Percentiles rank a stretch among this genome's conserved stretches.
Conservation (phyloP, 2,113 vertebrate species). For the Phocoena sinus region DNA sequence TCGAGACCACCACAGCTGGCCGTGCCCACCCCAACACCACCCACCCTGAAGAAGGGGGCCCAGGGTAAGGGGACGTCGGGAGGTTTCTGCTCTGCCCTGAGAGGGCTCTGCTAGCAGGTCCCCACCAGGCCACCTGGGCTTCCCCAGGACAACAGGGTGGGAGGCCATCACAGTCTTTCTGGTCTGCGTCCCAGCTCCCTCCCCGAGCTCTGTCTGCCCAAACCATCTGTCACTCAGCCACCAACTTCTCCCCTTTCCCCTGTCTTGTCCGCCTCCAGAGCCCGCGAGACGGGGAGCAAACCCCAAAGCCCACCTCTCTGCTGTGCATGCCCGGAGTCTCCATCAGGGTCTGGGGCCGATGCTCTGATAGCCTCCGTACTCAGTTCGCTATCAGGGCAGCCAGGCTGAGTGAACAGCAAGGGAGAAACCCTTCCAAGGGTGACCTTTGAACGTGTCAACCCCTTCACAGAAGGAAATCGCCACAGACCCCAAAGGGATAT, state of each 20-base stretch:
- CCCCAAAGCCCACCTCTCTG: background rate
- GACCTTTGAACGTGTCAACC: rapidly evolving
- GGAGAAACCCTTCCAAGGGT: background rate
- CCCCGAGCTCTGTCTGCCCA: rapidly evolving
- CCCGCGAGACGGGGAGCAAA: rapidly evolving
- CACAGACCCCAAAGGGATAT: rapidly evolving
- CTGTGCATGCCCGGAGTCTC: rapidly evolving
- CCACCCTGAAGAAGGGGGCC: background rate
- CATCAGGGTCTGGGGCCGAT: too few species aligned
- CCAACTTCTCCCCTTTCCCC: rapidly evolving
- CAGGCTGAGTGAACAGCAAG: background rate
- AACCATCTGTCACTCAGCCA: rapidly evolving
- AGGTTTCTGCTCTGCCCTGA: background rate
- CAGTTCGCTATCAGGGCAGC: background rate
- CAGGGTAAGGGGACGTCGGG: rapidly evolving
- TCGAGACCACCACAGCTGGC: rapidly evolving
- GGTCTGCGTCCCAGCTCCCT: background rate
- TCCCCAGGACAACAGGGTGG: background rate
- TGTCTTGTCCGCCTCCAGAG: rapidly evolving
- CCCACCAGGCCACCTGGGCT: background rate
- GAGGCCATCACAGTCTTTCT: rapidly evolving
- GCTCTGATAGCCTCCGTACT: rapidly evolving
- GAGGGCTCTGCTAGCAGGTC: background rate
- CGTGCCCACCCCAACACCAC: rapidly evolving
- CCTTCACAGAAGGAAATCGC: background rate